A percentile compares a stretch with the other conserved stretches of the same genome.
phyloP scores from a whole-genome alignment of 2,113 vertebrate genomes.

The Equus quagga region DNA sequence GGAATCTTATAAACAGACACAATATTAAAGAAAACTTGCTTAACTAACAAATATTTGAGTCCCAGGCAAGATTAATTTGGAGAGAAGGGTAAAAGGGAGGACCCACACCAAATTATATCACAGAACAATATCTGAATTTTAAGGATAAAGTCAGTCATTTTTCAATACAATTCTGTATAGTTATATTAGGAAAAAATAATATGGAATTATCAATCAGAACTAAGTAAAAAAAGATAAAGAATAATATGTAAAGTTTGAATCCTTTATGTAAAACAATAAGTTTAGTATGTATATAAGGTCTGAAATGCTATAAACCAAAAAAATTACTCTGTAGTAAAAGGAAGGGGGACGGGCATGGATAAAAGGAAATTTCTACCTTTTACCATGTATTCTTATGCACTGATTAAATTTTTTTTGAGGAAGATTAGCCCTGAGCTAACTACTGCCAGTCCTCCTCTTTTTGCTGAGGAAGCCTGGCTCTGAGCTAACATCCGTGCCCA shows the following conservation, averaged over 20 bases:
- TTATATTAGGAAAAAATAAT: not conserved
- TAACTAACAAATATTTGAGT: not conserved
- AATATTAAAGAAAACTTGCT: not conserved
- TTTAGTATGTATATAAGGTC: not conserved
- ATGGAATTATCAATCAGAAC: not conserved
- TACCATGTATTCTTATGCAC: not conserved
- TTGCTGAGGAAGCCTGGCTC: too few species aligned
- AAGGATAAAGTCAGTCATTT: not conserved
- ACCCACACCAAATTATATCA: not conserved
- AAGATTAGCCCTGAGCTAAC: too few species aligned
- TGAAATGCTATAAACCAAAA: constrained; percentile 3
- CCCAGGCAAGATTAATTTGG: not conserved
- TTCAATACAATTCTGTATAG: not conserved
- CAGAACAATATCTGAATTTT: not conserved
- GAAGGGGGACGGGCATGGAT: not conserved
- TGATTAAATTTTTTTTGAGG: not conserved
- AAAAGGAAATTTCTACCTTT: not conserved
- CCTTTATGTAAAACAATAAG: not conserved
- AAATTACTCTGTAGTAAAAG: not conserved
- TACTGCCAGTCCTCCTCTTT: too few species aligned
- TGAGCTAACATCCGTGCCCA: too few species aligned
- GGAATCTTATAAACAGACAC: not conserved
- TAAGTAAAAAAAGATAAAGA: not conserved
- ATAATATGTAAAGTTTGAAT: not conserved
- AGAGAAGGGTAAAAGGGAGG: not conserved